A percentile compares a stretch with the other conserved stretches of the same genome.
Evolutionary conservation across 2,888 invertebrate species (phyloP).

Genomic region (Hemistola chrysoprasaria): DNA sequence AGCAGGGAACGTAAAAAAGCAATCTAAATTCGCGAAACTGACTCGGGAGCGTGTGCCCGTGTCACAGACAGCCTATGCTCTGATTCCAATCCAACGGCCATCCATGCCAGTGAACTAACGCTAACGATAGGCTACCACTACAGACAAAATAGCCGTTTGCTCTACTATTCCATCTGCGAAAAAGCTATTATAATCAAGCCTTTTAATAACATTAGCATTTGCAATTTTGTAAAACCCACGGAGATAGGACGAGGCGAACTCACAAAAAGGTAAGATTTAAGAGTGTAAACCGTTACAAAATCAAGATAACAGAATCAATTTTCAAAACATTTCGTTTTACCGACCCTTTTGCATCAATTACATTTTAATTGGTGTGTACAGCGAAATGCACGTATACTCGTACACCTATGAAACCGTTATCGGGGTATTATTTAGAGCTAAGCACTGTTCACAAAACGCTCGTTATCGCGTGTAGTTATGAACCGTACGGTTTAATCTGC

Average conservation of each 20-base stretch:
- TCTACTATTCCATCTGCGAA: not conserved
- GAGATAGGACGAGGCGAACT: not conserved
- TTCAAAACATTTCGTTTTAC: slow-evolving; percentile 14
- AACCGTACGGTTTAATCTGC: slow-evolving; percentile 24
- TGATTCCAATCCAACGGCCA: slow-evolving; percentile 32
- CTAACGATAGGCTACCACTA: not conserved
- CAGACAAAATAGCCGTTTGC: slow-evolving; percentile 2
- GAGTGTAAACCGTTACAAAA: slow-evolving; percentile 11
- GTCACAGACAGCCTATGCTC: slow-evolving; percentile 39
- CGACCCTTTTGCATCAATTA: slow-evolving; percentile 20
- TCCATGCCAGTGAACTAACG: slow-evolving; percentile 23
- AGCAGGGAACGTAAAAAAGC: slow-evolving; percentile 38
- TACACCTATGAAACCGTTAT: slow-evolving; percentile 15
- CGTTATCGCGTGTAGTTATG: slow-evolving; percentile 22
- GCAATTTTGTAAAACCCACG: not conserved
- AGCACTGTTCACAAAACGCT: slow-evolving; percentile 23
- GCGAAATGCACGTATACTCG: slow-evolving; percentile 19
- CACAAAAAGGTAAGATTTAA: slow-evolving; percentile 12
- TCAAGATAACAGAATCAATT: slow-evolving; percentile 20
- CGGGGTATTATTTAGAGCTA: slow-evolving; percentile 26
- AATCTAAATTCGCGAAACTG: slow-evolving; percentile 43
- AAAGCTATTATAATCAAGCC: not conserved
- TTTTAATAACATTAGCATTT: not conserved
- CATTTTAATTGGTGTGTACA: slow-evolving; percentile 24
- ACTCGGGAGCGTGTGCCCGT: slow-evolving; percentile 34